Conservation (phyloP, 2,888 invertebrate species). For the Ophion obscuratus region DNA sequence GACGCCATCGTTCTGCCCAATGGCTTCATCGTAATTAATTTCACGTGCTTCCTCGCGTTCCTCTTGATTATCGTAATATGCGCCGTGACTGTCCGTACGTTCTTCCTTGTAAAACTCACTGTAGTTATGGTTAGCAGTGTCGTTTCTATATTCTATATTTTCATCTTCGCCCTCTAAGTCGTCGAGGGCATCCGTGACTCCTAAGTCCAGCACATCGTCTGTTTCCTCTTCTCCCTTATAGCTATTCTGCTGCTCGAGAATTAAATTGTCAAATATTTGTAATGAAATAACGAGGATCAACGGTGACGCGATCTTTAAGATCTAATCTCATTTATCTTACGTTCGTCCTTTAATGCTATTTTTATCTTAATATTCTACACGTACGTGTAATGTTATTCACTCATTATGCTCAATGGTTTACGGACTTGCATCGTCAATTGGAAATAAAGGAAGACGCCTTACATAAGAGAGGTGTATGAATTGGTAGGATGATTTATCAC, state of each 20-base stretch:
- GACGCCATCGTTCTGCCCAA: constrained; percentile 68
- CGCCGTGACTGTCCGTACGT: constrained; percentile 71
- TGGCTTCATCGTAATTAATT: constrained; percentile 70
- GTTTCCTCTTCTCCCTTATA: constrained; percentile 84
- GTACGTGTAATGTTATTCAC: not conserved
- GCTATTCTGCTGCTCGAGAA: constrained; percentile 82
- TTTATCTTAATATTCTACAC: not conserved
- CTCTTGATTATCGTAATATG: constrained; percentile 75
- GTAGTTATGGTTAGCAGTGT: constrained; percentile 76
- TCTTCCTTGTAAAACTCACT: constrained; percentile 80
- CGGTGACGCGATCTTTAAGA: constrained; percentile 52
- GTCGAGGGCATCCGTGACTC: constrained; percentile 83
- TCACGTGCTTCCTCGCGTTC: constrained; percentile 70
- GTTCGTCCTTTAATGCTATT: not conserved
- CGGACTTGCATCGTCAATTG: not conserved
- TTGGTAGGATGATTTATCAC: constrained; percentile 15
- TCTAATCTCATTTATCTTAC: constrained; percentile 53
- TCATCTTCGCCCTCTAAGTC: constrained; percentile 83
- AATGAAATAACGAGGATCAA: constrained; percentile 74
- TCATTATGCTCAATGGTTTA: not conserved
- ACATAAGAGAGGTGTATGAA: constrained; percentile 4
- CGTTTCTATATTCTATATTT: constrained; percentile 80
- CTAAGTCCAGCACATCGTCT: constrained; percentile 84
- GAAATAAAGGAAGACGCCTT: not conserved
- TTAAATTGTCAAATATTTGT: constrained; percentile 76